Evolutionary conservation across 1,140 invertebrate species (phyloP).

Genomic region (Drosophila elegans): DNA sequence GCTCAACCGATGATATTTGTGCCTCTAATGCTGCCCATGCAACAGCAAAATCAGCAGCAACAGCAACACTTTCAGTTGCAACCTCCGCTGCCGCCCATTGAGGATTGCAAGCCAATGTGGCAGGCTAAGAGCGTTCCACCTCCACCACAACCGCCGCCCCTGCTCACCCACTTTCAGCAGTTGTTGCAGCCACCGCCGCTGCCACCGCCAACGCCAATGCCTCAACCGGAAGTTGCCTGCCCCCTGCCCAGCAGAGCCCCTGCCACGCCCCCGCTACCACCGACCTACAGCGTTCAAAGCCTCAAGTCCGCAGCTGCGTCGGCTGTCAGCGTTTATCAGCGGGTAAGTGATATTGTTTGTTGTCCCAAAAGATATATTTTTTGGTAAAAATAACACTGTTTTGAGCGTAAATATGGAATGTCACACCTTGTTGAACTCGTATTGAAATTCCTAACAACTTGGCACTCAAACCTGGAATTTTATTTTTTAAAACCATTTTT

Average conservation of each 20-base stretch:
- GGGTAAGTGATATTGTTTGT: conserved; percentile 48
- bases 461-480: too few relatives aligned
- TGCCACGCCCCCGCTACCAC: conserved; percentile 17
- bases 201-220: conserved; percentile 1
- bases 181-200: conserved; percentile 3
- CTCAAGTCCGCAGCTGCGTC: conserved; percentile 61
- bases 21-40: conserved; percentile 57
- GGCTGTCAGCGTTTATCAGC: conserved; percentile 59
- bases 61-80: conserved; percentile 5
- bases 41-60: conserved; percentile 21
- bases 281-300: conserved; percentile 32
- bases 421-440: too few relatives aligned
- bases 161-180: conserved; percentile 32
- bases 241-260: conserved; percentile 18
- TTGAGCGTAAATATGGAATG: too few relatives aligned
- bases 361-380: too few relatives aligned
- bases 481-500: too few relatives aligned
- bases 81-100: conserved; percentile 15
- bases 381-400: too few relatives aligned
- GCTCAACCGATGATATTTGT: conserved; percentile 64
- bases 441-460: too few relatives aligned
- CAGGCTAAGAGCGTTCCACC: conserved; percentile 39
- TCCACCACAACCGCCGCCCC: conserved; percentile 44
- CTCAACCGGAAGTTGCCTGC: conserved; percentile 6
- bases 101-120: conserved; percentile 26